Base-by-base conservation (phyloP, 1,140 invertebrate genomes). In the Ectropis grisescens region DNA sequence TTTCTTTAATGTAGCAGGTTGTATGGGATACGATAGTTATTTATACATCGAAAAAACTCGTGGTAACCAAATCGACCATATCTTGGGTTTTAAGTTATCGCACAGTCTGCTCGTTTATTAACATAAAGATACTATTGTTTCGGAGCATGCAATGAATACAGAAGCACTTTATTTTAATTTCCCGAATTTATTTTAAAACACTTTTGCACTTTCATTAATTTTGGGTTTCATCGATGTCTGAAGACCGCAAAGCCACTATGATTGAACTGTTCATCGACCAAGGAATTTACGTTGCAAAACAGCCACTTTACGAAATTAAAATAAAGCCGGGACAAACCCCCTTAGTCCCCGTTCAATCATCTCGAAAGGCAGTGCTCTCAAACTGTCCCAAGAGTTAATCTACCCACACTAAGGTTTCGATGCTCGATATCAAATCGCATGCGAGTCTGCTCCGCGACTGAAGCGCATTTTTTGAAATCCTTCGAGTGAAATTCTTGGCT, bases 261-360 rank as follows among this genome's bases (percentile, higher is more conserved):
- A 41, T 38, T 9, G 50, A 47, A 46, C 40, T 49, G 53, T 50
- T 59, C 53, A 54, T 65, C 48, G 54, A 46, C 51, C 55, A 56
- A 58, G 50, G 44, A 57, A 47, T 58, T 58, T 62, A 68, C 47
- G 58, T 71, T 66, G 64, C 67, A 68, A 74, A 72, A 65, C 59
- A 66, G 59, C 64, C 70, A 81, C 76, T 81, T 78, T 67, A 65
- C 56, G 58, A 78, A 78, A 81, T 81, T 81, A 81, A 81, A 80
- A 78, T 76, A 65, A 72, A 71, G 60, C 62, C 51, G 53, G 50
- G 55, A 61, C 58, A 64, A 71, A 67, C 56, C 61, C 61, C 62
- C 67, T 64, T 58, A 60, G 70, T 78, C 76, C 72, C 70, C 44
- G 59, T 64, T 78, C 70, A 78, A 81, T 81, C 70, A 81, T 78